Evolutionary conservation across 2,113 vertebrate species (phyloP).

Genomic region (Henicopernis longicauda): DNA sequence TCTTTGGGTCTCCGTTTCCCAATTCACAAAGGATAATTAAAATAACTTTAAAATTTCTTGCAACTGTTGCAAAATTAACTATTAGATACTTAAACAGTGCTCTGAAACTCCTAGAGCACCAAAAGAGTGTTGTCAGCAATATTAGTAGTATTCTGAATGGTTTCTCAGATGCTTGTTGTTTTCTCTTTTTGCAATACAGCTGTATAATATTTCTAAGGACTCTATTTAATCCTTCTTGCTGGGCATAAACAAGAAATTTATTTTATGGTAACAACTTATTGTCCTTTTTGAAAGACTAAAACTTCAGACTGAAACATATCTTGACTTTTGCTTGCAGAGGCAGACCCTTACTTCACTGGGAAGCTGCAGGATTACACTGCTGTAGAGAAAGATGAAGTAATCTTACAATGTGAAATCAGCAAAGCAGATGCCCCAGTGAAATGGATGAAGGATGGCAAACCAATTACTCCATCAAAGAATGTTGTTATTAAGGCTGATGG

Average conservation of each 20-base stretch:
- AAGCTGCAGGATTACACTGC: slow-evolving; percentile 95
- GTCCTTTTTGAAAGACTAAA: background rate
- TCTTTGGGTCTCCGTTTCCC: background rate
- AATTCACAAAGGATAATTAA: background rate
- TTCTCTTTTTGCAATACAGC: background rate
- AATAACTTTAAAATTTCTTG: background rate
- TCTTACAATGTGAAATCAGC: slow-evolving; percentile 92
- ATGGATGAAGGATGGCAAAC: slow-evolving; percentile 92
- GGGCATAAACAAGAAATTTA: background rate
- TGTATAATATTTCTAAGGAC: background rate
- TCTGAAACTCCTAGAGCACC: background rate
- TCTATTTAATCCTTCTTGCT: background rate
- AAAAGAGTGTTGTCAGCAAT: background rate
- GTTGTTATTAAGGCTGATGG: slow-evolving; percentile 84
- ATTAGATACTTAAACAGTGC: background rate
- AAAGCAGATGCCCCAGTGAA: slow-evolving; percentile 85
- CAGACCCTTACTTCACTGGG: slow-evolving; percentile 92
- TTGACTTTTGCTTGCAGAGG: slow-evolving; percentile 78
- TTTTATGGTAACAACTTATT: background rate
- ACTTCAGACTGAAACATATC: background rate
- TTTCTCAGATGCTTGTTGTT: background rate
- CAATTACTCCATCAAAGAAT: slow-evolving; percentile 92
- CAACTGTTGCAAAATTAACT: background rate
- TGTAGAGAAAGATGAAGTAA: slow-evolving; percentile 92
- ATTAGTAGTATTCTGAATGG: background rate